Percentiles rank a stretch among this genome's conserved stretches.
These are phyloP conservation scores for Hemiprocne comata DNA, from an alignment of 2,113 vertebrate species.

Conservation along the genomic window DNA sequence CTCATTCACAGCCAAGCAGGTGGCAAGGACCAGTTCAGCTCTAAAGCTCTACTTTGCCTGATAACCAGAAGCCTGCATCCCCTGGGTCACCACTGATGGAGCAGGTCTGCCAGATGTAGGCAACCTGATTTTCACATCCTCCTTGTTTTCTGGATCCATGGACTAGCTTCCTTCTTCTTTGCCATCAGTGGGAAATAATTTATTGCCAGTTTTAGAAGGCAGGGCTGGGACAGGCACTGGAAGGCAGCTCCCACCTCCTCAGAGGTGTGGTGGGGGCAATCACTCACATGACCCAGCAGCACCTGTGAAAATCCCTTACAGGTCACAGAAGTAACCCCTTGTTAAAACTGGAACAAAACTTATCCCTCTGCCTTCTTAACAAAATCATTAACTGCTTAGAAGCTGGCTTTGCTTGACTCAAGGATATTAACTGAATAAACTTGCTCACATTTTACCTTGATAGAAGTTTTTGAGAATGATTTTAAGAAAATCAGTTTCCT, in stretches of 20 bases:
- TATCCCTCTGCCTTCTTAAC: neutral
- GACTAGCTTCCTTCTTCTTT: neutral
- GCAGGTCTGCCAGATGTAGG: fast-evolving
- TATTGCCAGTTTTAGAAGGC: neutral
- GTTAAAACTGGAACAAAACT: neutral
- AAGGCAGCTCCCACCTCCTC: neutral
- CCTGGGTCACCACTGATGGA: neutral
- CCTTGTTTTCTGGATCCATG: neutral
- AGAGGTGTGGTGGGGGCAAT: neutral
- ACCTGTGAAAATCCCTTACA: neutral
- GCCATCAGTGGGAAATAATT: neutral
- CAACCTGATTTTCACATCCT: neutral
- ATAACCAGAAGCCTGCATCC: neutral
- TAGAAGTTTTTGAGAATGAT: neutral
- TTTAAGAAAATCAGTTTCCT: neutral
- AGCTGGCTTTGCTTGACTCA: neutral
- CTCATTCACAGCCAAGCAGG: neutral
- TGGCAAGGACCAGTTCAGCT: neutral
- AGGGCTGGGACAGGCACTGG: neutral
- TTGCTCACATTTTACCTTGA: neutral
- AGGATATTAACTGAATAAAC: neutral
- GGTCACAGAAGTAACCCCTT: neutral
- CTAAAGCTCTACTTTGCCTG: neutral
- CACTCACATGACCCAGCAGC: neutral
- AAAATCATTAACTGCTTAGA: neutral